Percentiles rank a stretch among this genome's conserved stretches.
These are phyloP conservation scores for Pelusios castaneus DNA, from an alignment of 2,113 vertebrate species.

Conservation along the genomic window DNA sequence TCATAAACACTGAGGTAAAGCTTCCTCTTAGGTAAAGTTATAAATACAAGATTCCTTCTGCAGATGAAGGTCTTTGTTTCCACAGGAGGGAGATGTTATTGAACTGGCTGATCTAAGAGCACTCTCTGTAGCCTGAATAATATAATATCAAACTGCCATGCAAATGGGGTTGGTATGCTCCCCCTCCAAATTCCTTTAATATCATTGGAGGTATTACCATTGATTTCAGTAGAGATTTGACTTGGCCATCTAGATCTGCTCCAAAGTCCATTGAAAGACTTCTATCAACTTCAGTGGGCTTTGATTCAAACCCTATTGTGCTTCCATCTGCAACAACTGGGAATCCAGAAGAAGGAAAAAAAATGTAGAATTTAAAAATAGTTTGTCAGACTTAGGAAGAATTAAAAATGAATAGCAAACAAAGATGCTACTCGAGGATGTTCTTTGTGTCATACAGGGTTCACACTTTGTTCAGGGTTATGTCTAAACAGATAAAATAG, in stretches of 20 bases:
- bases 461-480: neutral
- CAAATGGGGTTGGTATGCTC: neutral
- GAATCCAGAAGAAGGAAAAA: neutral
- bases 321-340: neutral
- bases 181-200: neutral
- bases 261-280: fast-evolving
- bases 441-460: neutral
- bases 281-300: neutral
- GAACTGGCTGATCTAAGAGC: neutral
- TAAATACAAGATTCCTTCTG: neutral
- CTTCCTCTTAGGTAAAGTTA: neutral
- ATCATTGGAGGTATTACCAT: neutral
- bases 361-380: neutral
- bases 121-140: neutral
- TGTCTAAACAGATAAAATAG: neutral
- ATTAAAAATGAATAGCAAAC: neutral
- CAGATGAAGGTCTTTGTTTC: neutral
- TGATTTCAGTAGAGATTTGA: neutral
- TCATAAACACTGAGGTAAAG: constrained; percentile 10
- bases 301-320: neutral
- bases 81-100: neutral
- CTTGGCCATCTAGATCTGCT: fast-evolving
- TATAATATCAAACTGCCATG: neutral
- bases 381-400: neutral
- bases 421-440: too few relatives aligned